phyloP scores from a whole-genome alignment of 2,113 vertebrate species.

The Cephalopholis sonnerati region DNA sequence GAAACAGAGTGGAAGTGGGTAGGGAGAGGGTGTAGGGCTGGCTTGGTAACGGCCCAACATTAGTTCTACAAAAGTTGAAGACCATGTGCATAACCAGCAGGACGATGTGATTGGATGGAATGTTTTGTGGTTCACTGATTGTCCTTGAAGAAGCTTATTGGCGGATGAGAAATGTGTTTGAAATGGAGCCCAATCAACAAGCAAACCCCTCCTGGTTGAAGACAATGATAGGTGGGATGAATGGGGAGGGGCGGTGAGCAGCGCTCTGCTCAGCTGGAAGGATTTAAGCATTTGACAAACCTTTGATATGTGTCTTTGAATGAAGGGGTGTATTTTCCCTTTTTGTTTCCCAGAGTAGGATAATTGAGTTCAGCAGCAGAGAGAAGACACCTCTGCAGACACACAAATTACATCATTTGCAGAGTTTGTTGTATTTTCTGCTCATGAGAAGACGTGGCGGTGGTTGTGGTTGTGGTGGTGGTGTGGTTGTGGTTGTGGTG shows the following conservation, averaged over 20 bases:
- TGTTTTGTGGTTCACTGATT: background rate
- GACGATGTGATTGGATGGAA: background rate
- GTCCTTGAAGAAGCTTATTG: conserved; percentile 34
- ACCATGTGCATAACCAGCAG: too few relatives aligned
- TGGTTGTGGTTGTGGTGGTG: background rate
- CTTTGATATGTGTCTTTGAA: conserved; percentile 63
- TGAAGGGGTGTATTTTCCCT: conserved; percentile 40
- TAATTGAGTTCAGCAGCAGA: conserved; percentile 54
- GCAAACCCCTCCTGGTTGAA: background rate
- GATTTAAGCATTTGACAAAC: conserved; percentile 39
- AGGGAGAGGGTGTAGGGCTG: too few relatives aligned
- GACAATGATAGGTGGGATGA: conserved; percentile 40
- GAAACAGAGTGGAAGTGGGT: too few relatives aligned
- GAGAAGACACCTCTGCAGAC: conserved; percentile 45
- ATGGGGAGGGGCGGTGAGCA: background rate
- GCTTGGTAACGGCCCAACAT: too few relatives aligned
- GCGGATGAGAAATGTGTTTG: conserved; percentile 44
- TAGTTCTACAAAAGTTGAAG: too few relatives aligned
- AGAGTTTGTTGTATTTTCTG: conserved; percentile 60
- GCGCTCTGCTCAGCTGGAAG: conserved; percentile 37
- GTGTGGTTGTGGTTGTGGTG: background rate
- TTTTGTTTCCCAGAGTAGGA: conserved; percentile 33
- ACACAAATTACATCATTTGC: conserved; percentile 69
- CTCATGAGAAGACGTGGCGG: conserved; percentile 26
- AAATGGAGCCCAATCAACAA: conserved; percentile 47